Evolutionary conservation across 2,113 vertebrate species (phyloP), one percentile per base, ranked within the genome.

Genomic region (Saguinus imperator): DNA sequence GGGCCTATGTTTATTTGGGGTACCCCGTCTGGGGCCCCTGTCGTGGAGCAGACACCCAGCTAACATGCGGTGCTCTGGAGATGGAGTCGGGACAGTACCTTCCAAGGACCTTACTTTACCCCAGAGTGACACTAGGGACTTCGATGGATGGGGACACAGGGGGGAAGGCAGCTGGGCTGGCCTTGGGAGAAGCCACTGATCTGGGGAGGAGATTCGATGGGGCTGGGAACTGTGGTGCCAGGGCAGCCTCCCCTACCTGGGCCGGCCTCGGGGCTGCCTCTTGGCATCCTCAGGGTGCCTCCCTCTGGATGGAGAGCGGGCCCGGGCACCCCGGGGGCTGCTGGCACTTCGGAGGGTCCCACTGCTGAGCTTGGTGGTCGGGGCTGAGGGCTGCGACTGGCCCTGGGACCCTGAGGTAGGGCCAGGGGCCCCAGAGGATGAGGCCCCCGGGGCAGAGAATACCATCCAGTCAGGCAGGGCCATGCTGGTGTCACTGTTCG

Each of bases 401-500:
- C 89, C 93, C 76, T 96, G 97, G n/a, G 98, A 87, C 68, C 97
- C 98, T 0, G 99, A 95, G 27, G 99, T 95, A 8, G 98, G 93
- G 86, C 97, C 98, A 0, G 98, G 95, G 35, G 99, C 79, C 43
- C 87, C 97, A 0, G 97, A 58, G 0, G 99, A 97, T 0, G 99
- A 96, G 55, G 97, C 76, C 45, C 98, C 97, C 0, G 98, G 97
- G 40, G 99, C 99, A 6, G 99, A 98, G 89, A 99, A 98, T 11
- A 99, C 99, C 98, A 99, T 99, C 99, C 99, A 99, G 14, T 99
- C 99, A 0, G 99, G 99, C 61, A 99, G 98, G 52, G 99, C 99
- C 99, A 99, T 99, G 98, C 99, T 99, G 98, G 99, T 99, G 96
- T 99, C 99, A 0, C 99, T 99, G 99, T 99, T 99, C 97, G 99